Evolutionary conservation across 2,797 vertebrate species (phyloP), one percentile per base, ranked within the genome.

Genomic region (Mionectes olivaceus): DNA sequence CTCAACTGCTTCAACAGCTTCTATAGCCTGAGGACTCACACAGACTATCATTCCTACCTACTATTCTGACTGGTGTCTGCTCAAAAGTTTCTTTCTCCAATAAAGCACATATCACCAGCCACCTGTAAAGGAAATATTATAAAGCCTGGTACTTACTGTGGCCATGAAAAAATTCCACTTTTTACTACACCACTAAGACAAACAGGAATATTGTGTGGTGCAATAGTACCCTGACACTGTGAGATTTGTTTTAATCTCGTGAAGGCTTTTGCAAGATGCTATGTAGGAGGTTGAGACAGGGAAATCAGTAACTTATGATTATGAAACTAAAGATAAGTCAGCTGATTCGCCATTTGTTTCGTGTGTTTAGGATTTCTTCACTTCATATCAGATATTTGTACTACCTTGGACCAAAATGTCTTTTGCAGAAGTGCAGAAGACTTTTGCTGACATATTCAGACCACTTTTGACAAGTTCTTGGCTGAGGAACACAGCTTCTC

Each of bases 191-290:
- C 24, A 23, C 37, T 65, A 76, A 53, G 67, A 91, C 83, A 91
- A 97, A 91, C 91, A 95, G 74, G 63, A 94, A 82, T 39, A 83
- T 67, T 68, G 56, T 52, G 64, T 94, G 85, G 30, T 83, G 94
- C 93, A 96, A 96, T 7, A 92, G 39, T 22, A 84, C 10, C 22
- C 59, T 5, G n/a, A 89, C 65, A 80, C 63, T 92, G 19, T 77
- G 63, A 57, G 75, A 92, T 88, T 96, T 91, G 30, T 77, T 95
- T 80, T 89, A 95, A 92, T 78, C 77, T 86, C 14, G 44, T 24
- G 23, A 93, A 90, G 70, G 28, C 90, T 96, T 87, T 97, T 96
- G 95, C 95, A 96, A 96, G 93, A 86, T 94, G 60, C 41, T 67
- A 46, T 79, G 91, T 88, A 96, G 87, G 93, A 96, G 94, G 95